Evolutionary conservation across 2,797 vertebrate species (phyloP), one percentile per base, ranked within the genome.

Genomic region (Enteromius trimaculatus): DNA sequence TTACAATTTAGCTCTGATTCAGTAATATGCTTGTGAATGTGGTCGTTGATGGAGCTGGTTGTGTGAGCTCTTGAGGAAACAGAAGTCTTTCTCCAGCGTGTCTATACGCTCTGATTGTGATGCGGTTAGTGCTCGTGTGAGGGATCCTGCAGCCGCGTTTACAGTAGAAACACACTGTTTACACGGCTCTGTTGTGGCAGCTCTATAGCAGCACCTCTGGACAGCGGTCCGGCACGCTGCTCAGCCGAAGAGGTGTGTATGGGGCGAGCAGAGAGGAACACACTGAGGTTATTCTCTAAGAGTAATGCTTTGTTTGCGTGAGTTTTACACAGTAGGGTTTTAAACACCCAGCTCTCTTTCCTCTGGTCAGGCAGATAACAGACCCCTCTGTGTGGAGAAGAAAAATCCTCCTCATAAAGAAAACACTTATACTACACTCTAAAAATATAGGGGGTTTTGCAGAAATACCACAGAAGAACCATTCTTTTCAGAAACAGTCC

Each of bases 301-400:
- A 37, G 14, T 11, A 69, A 85, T 71, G 82, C n/a, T 66, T 66
- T 86, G 72, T 83, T 82, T 80, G 77, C 62, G 55, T 65, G 77
- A 83, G 77, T 44, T 89, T 91, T 89, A 89, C 79, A 84, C 85
- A 86, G 87, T 84, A 13, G 70, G 72, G 17, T 77, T 84, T 84
- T 68, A 85, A 89, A 90, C 85, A 82, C 79, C 76, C 86, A 76
- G 72, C 76, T 86, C 88, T 64, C n/a, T 87, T 92, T 92, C 89
- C 87, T 85, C 74, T 51, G 88, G 74, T 83, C 68, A 88, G 87
- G 82, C 60, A 85, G 82, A 90, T 89, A 86, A 72, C 82, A 82
- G 85, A 64, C 80, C 84, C 84, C 83, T 84, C 81, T 72, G 75
- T 85, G 53, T 86, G 75, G 75, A 82, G 83, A 82, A 72, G 81